Base-by-base conservation (phyloP, 2,888 invertebrate genomes). In the Synanthedon formicaeformis region DNA sequence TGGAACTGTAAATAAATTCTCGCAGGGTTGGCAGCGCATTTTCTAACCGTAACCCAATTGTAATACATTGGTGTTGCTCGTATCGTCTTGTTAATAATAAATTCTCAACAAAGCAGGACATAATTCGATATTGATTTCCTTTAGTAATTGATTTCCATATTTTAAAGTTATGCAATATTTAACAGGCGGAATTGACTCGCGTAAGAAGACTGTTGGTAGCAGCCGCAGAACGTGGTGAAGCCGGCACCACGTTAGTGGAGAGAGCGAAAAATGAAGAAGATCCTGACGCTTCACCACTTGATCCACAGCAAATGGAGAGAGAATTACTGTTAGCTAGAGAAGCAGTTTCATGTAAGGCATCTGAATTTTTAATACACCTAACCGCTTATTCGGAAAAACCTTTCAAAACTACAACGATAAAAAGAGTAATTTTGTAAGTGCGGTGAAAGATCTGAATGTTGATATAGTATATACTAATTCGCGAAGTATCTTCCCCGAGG, bases 261-360 rank as follows among this genome's bases (percentile, higher is more conserved):
- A 89, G 91, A 40, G 89, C 90, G 34, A 89, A 91, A 51, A 89
- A 88, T n/a, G 88, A 80, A 58, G 67, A 69, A 53, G 61, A 80
- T 58, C 70, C 89, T 69, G 88, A 88, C n/a, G 73, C 85, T 55
- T 69, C 91, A 71, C 73, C 89, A 2, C 62, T 84, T 0, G 91
- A 90, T 52, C 89, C 91, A 63, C 80, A 89, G 55, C 90, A 89
- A 54, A 78, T 93, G 51, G 92, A 93, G 67, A 91, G 92, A 66
- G 94, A 94, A 67, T 86, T 95, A 55, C 90, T 92, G 56, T 89
- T 94, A 57, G 94, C 94, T 16, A 92, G 93, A 74, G 95, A 95
- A 80, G 94, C 94, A 50, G 88, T 95, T 34, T 91, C 80, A 54
- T 88, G 88, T 88, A 60, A 85, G 87, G 57, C 55, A 34, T 34